These are phyloP conservation scores for Thermophis baileyi DNA, from an alignment of 2,113 vertebrate species.

Conservation along the genomic window DNA sequence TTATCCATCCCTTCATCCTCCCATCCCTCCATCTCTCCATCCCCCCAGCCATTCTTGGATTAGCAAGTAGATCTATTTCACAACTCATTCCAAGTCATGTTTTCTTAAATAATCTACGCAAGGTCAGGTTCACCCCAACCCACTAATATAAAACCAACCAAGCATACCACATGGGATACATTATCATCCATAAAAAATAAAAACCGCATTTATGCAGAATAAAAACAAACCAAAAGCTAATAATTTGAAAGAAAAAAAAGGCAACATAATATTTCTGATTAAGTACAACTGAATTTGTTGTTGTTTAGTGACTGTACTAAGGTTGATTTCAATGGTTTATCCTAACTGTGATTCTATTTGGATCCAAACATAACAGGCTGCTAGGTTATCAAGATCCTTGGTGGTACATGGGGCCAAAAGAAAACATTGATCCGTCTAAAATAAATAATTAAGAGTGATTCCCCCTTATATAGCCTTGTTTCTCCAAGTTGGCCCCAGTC, in stretches of 20 bases:
- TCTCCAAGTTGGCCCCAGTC: background rate
- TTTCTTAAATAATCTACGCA: background rate
- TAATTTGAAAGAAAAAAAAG: background rate
- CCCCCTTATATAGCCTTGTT: background rate
- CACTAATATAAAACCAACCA: background rate
- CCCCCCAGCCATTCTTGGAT: background rate
- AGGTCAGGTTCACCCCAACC: background rate
- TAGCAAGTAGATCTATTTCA: background rate
- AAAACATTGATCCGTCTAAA: background rate
- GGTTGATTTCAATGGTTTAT: background rate
- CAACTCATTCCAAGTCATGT: background rate
- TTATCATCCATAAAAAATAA: background rate
- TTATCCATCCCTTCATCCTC: background rate
- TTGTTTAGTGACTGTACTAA: background rate
- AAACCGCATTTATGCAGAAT: background rate
- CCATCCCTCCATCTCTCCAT: background rate
- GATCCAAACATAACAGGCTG: background rate
- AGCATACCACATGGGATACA: background rate
- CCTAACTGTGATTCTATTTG: background rate
- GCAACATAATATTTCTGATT: background rate
- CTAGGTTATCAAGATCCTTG: background rate
- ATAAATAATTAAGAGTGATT: background rate
- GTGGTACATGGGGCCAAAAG: background rate
- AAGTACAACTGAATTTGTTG: background rate
- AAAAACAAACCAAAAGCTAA: background rate